Evolutionary conservation across 2,113 vertebrate species (phyloP), one percentile per base, ranked within the genome.

Genomic region (Suncus etruscus): DNA sequence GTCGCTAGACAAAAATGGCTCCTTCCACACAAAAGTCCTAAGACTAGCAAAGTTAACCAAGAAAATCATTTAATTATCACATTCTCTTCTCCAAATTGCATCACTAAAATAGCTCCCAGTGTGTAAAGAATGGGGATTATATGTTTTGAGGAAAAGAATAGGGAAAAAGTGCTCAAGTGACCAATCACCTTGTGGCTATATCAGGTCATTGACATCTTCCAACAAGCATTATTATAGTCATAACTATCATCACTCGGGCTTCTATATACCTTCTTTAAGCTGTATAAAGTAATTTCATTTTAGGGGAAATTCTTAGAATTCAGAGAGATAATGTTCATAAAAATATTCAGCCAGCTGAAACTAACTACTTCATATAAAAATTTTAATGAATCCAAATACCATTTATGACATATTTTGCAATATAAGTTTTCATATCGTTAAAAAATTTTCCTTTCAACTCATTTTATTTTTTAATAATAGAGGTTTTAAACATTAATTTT

Each of bases 401-500:
- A 16, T 74, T 89, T 84, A 22, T 89, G 79, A 80, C 84, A 70
- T 76, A 3, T 78, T 84, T 83, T 66, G 0, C 22, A 81, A 68
- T 32, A 50, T 22, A 29, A 11, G 87, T 29, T 29, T 91, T 93
- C 74, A 50, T 75, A 68, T 54, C 86, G 61, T 27, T 73, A 58
- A 68, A 68, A 91, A 45, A 1, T n/a, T 50, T 73, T 4, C 20
- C 16, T 32, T 31, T 83, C 27, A 76, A 73, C 50, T 54, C 73
- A 63, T 0, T 29, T 86, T 76, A 31, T 20, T 63, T 90, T 89
- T 92, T 69, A 84, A 88, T 79, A 27, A 12, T 20, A 79, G 14
- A 61, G 63, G 15, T 63, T 78, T 50, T 7, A 86, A 78, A 85
- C 63, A 3, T 39, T 10, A 85, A 9, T 2, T 45, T 2, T 66